These are phyloP conservation scores for Gonatopus flavifemur DNA, from an alignment of 1,140 invertebrate species.

Conservation along the genomic window DNA sequence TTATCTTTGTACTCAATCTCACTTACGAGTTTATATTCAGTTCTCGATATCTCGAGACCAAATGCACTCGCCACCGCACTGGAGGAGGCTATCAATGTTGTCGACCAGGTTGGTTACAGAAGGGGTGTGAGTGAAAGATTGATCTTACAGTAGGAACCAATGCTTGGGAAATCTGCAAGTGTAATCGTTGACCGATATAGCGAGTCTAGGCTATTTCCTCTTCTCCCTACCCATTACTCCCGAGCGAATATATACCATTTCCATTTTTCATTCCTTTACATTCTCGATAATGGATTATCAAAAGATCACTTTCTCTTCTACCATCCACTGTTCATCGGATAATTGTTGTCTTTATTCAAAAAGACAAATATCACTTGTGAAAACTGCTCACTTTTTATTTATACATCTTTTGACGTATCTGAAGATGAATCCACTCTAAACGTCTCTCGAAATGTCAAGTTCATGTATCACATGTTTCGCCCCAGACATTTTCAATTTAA, in stretches of 20 bases:
- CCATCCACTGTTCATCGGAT: too few species aligned
- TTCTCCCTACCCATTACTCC: not conserved
- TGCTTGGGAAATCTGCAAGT: constrained; percentile 30
- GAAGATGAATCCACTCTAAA: too few species aligned
- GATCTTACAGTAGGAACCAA: constrained; percentile 25
- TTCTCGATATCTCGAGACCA: not conserved
- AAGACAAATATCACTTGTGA: too few species aligned
- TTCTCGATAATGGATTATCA: too few species aligned
- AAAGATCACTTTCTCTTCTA: too few species aligned
- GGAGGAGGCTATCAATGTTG: too few species aligned
- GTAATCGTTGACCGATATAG: constrained; percentile 19
- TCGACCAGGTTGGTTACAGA: not conserved
- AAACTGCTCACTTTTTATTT: too few species aligned
- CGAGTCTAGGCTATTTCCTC: not conserved
- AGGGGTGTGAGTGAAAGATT: constrained; percentile 29
- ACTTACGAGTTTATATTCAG: constrained; percentile 1
- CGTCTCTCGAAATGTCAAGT: too few species aligned
- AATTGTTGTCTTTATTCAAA: too few species aligned
- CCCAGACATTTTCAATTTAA: too few species aligned
- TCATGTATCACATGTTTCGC: too few species aligned
- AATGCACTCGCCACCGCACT: constrained; percentile 4
- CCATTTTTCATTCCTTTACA: not conserved
- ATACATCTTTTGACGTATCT: too few species aligned
- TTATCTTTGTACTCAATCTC: constrained; percentile 25
- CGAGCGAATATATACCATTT: not conserved